phyloP scores from a whole-genome alignment of 2,797 vertebrate species.

The Lepilemur septentrionalis region DNA sequence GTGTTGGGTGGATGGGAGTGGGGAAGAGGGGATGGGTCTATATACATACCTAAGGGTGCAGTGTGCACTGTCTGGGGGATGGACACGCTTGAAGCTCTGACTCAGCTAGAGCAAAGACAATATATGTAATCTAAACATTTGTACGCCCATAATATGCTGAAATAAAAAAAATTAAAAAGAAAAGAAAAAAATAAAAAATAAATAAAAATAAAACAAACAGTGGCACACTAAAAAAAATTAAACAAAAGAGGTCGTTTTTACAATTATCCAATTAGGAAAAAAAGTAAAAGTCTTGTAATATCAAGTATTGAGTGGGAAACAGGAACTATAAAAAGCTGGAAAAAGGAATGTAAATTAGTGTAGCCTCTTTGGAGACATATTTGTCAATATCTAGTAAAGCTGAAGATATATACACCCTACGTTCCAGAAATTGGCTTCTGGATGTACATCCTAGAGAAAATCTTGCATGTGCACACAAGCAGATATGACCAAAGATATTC shows the following conservation, averaged over 20 bases:
- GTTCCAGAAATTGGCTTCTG: neutral
- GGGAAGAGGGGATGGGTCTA: too few relatives aligned
- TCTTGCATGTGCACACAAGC: neutral
- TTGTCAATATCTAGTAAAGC: neutral
- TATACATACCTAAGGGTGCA: too few relatives aligned
- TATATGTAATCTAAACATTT: too few relatives aligned
- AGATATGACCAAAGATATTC: neutral
- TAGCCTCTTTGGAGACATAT: neutral
- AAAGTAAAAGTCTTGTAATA: neutral
- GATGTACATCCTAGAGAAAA: neutral
- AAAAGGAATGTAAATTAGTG: neutral
- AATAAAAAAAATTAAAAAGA: too few relatives aligned
- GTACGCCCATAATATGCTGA: too few relatives aligned
- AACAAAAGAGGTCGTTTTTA: constrained; percentile 39
- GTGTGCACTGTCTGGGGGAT: too few relatives aligned
- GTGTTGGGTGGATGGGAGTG: too few relatives aligned
- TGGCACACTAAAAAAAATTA: neutral
- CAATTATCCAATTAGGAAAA: neutral
- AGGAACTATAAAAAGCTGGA: neutral
- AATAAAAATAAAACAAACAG: too few relatives aligned
- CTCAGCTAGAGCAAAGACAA: too few relatives aligned
- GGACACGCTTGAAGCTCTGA: too few relatives aligned
- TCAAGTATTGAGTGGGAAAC: neutral
- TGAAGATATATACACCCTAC: neutral
- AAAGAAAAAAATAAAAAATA: too few relatives aligned